Base-by-base conservation (phyloP, 2,797 vertebrate species). In the Danionella dracula region DNA sequence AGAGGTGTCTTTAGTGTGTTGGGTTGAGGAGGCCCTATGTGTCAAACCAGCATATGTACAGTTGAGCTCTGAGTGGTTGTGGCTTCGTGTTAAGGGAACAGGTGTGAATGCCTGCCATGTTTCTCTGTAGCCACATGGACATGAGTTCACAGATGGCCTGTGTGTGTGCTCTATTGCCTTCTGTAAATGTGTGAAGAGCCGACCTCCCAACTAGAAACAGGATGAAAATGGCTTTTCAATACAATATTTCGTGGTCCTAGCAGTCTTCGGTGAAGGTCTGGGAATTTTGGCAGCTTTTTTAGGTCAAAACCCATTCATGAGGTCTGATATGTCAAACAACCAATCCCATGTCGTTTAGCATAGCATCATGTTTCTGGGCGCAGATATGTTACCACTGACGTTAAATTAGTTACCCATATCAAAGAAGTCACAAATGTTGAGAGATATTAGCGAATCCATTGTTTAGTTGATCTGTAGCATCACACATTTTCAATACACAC, bases 71-170 rank as follows among this genome's bases (percentile, higher is more conserved):
- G 37, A 37, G 23, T 41, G 21, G 12, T 11, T 37, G 56, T 61
- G 59, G 21, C 31, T 23, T 40, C 53, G 53, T 71, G n/a, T 50
- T 62, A 35, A 32, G 7, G 40, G 32, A 41, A 67, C 54, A 58
- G 62, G 59, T 53, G 54, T 61, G 34, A 79, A 82, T 70, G 70
- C 74, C 46, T 79, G 55, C 17, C 5, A 31, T 80, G 79, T 68
- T 80, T 81, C 88, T 84, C 75, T 80, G 64, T 75, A 58, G 16
- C 55, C 17, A 48, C 17, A 15, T 10, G 50, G 19, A 45, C 32
- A 53, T 20, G 74, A 54, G 75, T 77, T 82, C 83, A 80, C 76
- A 93, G 87, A 91, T 92, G 88, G 90, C n/a, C n/a, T 77, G 85
- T 68, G 73, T 86, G 66, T 81, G 73, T 87, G 88, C 88, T 92